Base-by-base conservation (phyloP, 2,113 vertebrate genomes). In the Hylia prasina region DNA sequence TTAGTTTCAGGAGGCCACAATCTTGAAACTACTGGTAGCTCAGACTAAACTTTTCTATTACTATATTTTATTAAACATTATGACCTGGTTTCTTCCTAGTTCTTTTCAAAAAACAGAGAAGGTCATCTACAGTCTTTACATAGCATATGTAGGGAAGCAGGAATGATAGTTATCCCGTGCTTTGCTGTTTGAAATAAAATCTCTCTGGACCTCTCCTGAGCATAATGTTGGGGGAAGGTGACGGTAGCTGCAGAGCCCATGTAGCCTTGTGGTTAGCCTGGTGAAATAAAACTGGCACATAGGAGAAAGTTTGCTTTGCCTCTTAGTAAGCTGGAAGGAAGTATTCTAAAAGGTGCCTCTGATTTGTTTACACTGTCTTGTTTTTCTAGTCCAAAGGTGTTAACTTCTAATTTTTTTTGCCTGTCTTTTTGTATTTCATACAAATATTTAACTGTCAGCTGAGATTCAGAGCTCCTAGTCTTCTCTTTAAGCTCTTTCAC, bases 11-110 rank as follows among this genome's bases (percentile, higher is more conserved):
- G 58, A 90, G 6, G 65, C 4, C 11, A 61, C 5, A 45, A 3
- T 57, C 42, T 45, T 75, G 15, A 61, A 94, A 58, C 3, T 30
- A 5, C 2, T 63, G 11, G 19, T 37, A 82, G 7, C 21, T 90
- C 57, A 79, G n/a, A 20, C 7, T 40, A 35, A 37, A 37, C 1
- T 66, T 81, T 25, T 54, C 39, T 73, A 11, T 30, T 33, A 15
- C 1, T 2, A 1, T 53, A 35, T 0, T 50, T 7, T 50, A 6
- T 37, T n/a, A 54, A 76, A 63, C 5, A 9, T 1, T 66, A 6
- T 19, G n/a, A 7, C 6, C 19, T 27, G 6, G 3, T 56, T 80
- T 93, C 69, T 44, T 8, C 51, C 24, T 57, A 44, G 31, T 35
- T 16, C 19, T 89, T 56, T 91, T 15, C 35, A 44, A 61, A 30